Base-by-base conservation (phyloP, 1,140 invertebrate species). In the Paralvinella palmiformis region DNA sequence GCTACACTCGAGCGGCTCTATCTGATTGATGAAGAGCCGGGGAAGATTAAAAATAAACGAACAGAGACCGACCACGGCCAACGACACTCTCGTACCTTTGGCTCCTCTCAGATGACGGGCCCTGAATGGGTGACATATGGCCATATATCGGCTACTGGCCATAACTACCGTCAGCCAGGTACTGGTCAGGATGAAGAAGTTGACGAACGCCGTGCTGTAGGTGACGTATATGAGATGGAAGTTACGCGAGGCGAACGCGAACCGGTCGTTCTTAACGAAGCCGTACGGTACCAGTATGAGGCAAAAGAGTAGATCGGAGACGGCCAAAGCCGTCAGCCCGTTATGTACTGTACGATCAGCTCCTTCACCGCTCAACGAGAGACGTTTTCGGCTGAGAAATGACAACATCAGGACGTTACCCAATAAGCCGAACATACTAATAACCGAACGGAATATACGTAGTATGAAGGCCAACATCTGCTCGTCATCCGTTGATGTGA, bases 121-220 rank as follows among this genome's bases (percentile, higher is more conserved):
- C 56, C 71, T 74, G 35, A 79, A 75, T 20, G 77, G 77, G 66
- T 77, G 75, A 63, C 77, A 79, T 1, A 79, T 75, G 35, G 75
- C 77, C 35, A 77, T 55, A 63, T 79, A 79, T 13, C 77, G 66
- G 48, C 75, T 73, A 0, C 70, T 76, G 4, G 77, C 77, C 77
- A 79, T 77, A 27, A 73, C 70, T 22, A 79, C 77, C 35, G 74
- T 79, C 20, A 79, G 68, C 75, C 74, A 75, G 7, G 77, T 78
- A 64, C 74, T 76, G 41, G 71, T 72, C 17, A 77, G 69, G 58
- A 79, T 79, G 67, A 79, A 77, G 29, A 73, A 67, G 17, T 74
- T 79, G 45, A 79, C 77, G 35, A 75, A 63, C n/a, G 74, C 71
- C 27, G 64, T 63, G 50, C 72, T 65, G 62, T 59, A 63, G 22